These are phyloP conservation scores for Rhegmatorhina hoffmannsi DNA, from an alignment of 2,113 vertebrate species.

Conservation along the genomic window DNA sequence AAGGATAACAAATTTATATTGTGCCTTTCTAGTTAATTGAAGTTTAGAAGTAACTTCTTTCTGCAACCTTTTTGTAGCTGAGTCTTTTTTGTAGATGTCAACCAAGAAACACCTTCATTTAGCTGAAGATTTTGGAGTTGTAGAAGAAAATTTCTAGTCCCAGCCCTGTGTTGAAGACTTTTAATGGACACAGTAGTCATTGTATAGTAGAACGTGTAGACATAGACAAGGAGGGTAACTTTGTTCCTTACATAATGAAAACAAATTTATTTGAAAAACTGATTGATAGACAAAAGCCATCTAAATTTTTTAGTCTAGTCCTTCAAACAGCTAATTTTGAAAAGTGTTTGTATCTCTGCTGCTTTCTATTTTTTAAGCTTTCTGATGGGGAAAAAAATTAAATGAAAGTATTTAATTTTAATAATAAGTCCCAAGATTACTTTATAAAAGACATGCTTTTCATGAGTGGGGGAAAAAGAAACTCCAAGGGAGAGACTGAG, in stretches of 20 bases:
- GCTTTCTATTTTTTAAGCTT: neutral
- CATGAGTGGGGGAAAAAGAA: neutral
- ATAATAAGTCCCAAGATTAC: neutral
- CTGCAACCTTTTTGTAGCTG: neutral
- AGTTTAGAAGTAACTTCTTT: neutral
- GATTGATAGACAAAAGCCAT: neutral
- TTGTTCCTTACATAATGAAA: neutral
- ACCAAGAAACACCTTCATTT: neutral
- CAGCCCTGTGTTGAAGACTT: neutral
- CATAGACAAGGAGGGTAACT: neutral
- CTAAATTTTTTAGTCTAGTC: neutral
- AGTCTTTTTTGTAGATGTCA: neutral
- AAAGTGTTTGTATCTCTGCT: neutral
- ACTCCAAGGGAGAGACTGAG: neutral
- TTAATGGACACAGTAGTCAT: neutral
- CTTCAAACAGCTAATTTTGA: neutral
- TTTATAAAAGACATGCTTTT: neutral
- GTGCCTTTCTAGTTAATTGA: neutral
- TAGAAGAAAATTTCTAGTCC: neutral
- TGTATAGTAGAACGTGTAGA: neutral
- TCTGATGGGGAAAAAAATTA: neutral
- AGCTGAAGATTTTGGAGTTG: neutral
- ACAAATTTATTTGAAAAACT: neutral
- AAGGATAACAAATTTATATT: neutral
- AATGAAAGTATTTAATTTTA: neutral